A percentile compares a stretch with the other conserved stretches of the same genome.
phyloP scores from a whole-genome alignment of 2,113 vertebrate genomes.

The Colistium nudipinnis region DNA sequence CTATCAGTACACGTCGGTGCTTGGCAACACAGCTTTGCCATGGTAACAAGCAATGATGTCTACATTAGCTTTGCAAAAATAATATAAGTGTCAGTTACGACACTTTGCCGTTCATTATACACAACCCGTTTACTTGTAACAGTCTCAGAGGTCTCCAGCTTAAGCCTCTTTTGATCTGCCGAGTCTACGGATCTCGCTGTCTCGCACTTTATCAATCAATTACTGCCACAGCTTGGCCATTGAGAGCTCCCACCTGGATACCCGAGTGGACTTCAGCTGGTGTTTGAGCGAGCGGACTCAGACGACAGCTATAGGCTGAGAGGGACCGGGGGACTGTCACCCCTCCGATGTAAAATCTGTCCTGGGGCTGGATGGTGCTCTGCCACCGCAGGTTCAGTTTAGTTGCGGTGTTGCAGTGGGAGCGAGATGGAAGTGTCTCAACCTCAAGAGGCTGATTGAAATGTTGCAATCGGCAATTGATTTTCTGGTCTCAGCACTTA shows the following conservation, averaged over 20 bases:
- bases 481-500: background rate
- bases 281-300: conserved; percentile 25
- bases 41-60: conserved; percentile 67
- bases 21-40: conserved; percentile 60
- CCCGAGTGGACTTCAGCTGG: conserved; percentile 43
- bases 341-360: conserved; percentile 38
- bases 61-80: conserved; percentile 47
- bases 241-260: conserved; percentile 57
- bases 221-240: conserved; percentile 46
- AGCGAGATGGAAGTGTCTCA: too few species aligned
- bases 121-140: conserved; percentile 10
- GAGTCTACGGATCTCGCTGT: conserved; percentile 20
- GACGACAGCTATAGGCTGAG: conserved; percentile 6
- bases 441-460: too few species aligned
- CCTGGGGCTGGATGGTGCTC: conserved; percentile 8
- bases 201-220: conserved; percentile 64
- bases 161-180: background rate
- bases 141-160: conserved; percentile 26
- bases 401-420: conserved; percentile 9
- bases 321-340: conserved; percentile 14
- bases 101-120: conserved; percentile 24
- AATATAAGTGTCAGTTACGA: conserved; percentile 47
- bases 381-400: conserved; percentile 21
- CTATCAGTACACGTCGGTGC: conserved; percentile 62
- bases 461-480: too few species aligned